These are phyloP conservation scores for Cryptophagus acutangulus DNA, from an alignment of 2,888 invertebrate species.

Conservation along the genomic window DNA sequence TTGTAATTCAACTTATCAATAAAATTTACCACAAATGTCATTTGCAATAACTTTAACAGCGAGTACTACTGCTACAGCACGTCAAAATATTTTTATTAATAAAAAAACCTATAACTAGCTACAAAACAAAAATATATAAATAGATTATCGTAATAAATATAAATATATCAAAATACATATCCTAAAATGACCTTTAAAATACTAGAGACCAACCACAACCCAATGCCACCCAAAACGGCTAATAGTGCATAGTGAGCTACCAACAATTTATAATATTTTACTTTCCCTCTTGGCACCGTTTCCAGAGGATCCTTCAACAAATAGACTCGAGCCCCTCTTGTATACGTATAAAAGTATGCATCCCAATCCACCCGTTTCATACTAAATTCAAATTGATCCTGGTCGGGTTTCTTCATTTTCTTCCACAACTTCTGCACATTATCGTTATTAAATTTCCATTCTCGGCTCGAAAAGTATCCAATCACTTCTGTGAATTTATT, in stretches of 20 bases:
- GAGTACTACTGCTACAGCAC: no score
- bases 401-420: constrained; percentile 55
- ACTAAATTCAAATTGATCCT: constrained; percentile 60
- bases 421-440: constrained; percentile 57
- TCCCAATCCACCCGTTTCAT: constrained; percentile 73
- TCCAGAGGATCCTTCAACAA: constrained; percentile 75
- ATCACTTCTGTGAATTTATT: constrained; percentile 24
- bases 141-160: no score
- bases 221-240: no score
- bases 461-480: constrained; percentile 68
- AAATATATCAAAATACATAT: no score
- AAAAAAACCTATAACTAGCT: no score
- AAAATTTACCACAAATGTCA: no score
- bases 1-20: no score
- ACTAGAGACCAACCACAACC: no score
- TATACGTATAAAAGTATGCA: constrained; percentile 28
- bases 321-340: constrained; percentile 56
- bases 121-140: no score
- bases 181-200: no score
- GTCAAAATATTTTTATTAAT: no score
- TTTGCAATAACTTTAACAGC: no score
- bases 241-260: constrained; percentile 26
- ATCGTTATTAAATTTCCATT: constrained; percentile 68
- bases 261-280: constrained; percentile 44
- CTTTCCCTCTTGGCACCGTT: constrained; percentile 65